phyloP scores from a whole-genome alignment of 2,888 invertebrate species.

The Branchinecta sandiegonensis region DNA sequence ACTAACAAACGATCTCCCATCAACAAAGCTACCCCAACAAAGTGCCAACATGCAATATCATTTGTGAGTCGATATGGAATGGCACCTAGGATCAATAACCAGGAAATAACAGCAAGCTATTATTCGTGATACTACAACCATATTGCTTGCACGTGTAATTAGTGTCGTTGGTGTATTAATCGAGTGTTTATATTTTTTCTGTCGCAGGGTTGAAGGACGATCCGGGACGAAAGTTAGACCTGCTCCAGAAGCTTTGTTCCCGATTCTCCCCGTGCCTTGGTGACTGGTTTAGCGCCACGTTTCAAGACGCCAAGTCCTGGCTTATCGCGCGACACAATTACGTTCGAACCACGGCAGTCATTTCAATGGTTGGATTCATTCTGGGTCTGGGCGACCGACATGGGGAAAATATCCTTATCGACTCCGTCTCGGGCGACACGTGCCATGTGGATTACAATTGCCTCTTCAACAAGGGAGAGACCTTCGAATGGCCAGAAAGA shows the following conservation, averaged over 20 bases:
- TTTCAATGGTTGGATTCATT: constrained; percentile 92
- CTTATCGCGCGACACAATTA: constrained; percentile 72
- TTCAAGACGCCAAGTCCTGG: constrained; percentile 79
- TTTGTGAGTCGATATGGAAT: no score
- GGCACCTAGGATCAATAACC: no score
- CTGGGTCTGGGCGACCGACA: constrained; percentile 90
- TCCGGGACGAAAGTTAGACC: constrained; percentile 16
- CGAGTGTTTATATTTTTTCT: not conserved
- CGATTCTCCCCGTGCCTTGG: constrained; percentile 52
- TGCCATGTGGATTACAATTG: constrained; percentile 98
- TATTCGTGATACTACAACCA: no score
- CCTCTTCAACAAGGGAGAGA: constrained; percentile 80
- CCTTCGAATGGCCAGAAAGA: constrained; percentile 71
- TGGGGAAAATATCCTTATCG: constrained; percentile 82
- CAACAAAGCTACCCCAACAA: no score
- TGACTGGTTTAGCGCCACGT: constrained; percentile 79
- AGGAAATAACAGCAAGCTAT: no score
- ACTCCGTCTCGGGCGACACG: constrained; percentile 77
- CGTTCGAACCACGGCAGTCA: constrained; percentile 83
- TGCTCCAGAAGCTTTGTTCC: constrained; percentile 18
- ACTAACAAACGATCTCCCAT: no score
- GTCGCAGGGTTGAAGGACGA: constrained; percentile 21
- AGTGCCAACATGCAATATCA: no score
- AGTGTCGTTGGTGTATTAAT: no score
- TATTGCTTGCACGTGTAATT: no score